These are phyloP conservation scores for Limonius californicus DNA, from an alignment of 1,140 invertebrate species.

Conservation along the genomic window DNA sequence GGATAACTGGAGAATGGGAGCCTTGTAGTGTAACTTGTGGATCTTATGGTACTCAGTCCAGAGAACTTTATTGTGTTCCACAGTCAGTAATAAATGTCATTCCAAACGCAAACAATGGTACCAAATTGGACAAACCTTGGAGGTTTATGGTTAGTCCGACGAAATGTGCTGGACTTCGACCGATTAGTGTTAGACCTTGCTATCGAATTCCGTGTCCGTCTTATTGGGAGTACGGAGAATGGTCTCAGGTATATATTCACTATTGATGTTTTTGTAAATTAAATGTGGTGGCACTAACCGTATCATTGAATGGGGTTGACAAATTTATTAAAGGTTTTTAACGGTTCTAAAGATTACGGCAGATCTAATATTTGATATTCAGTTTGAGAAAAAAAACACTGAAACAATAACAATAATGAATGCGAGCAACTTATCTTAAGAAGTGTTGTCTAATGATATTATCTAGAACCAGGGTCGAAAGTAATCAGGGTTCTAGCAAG, in stretches of 20 bases:
- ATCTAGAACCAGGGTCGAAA: no score
- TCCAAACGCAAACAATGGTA: constrained; percentile 33
- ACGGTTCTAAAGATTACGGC: no score
- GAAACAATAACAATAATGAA: no score
- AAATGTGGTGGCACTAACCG: no score
- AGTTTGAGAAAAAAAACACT: no score
- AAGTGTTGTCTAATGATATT: no score
- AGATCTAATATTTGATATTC: no score
- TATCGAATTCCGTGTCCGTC: constrained; percentile 57
- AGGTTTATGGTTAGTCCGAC: constrained; percentile 53
- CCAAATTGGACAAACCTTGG: constrained; percentile 46
- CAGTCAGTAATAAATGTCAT: constrained; percentile 35
- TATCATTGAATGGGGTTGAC: no score
- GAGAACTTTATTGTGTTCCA: constrained; percentile 62
- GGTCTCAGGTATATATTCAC: constrained; percentile 63
- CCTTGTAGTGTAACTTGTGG: constrained; percentile 62
- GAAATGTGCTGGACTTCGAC: constrained; percentile 50
- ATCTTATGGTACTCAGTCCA: constrained; percentile 53
- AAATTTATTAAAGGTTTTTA: no score
- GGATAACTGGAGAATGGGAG: constrained; percentile 62
- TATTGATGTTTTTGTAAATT: no score
- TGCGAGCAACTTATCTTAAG: no score
- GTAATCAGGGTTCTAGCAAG: no score
- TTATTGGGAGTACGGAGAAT: constrained; percentile 63
- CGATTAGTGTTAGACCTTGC: constrained; percentile 54